A percentile compares a stretch with the other conserved stretches of the same genome.
phyloP scores from a whole-genome alignment of 2,113 vertebrate species.

The Pteronura brasiliensis region DNA sequence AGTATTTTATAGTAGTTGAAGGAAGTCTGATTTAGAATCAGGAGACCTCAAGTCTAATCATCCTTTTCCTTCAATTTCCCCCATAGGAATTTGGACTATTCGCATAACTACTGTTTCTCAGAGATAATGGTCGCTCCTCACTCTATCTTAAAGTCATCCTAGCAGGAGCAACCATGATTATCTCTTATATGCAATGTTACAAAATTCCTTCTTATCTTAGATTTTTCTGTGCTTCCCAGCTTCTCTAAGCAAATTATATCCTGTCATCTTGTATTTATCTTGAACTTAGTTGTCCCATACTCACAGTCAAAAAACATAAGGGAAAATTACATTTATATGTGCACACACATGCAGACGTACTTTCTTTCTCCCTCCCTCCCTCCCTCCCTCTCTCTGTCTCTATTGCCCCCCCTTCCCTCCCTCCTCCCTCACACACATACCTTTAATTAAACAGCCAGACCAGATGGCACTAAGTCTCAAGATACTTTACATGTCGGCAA shows the following conservation, averaged over 20 bases:
- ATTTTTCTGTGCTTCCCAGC: not conserved
- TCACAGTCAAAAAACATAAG: not conserved
- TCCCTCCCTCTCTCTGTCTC: not conserved
- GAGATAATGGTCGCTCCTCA: not conserved
- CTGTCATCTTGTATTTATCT: not conserved
- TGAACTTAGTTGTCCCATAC: not conserved
- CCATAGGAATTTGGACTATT: not conserved
- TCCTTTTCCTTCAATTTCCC: slow-evolving; percentile 17
- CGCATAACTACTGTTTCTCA: not conserved
- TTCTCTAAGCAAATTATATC: slow-evolving; percentile 17
- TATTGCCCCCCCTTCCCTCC: not conserved
- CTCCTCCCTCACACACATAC: not conserved
- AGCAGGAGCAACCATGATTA: not conserved
- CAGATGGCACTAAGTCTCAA: slow-evolving; percentile 4
- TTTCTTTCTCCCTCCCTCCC: not conserved
- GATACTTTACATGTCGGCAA: not conserved
- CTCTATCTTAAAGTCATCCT: not conserved
- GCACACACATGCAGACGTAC: not conserved
- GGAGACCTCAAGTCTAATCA: not conserved
- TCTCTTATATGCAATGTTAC: not conserved
- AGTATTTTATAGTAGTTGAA: not conserved
- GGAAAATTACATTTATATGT: not conserved
- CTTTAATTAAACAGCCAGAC: slow-evolving; percentile 28
- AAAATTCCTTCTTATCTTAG: not conserved
- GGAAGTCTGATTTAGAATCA: slow-evolving; percentile 11